Evolutionary conservation across 2,113 vertebrate genomes (phyloP).

Genomic region (Bufo gargarizans): DNA sequence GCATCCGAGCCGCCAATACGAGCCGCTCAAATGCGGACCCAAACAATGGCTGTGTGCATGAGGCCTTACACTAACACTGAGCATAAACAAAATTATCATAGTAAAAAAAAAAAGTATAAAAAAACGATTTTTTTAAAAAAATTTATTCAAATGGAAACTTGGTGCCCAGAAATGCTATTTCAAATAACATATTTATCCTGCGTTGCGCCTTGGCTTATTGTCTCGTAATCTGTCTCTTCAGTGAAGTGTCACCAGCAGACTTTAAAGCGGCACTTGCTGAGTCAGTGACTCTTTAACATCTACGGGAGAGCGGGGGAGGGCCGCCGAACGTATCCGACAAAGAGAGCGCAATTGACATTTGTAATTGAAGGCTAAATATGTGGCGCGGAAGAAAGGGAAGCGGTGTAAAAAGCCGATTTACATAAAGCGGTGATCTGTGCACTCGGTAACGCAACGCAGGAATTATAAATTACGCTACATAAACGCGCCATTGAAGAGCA

Average conservation of each 20-base stretch:
- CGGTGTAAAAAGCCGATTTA: background rate
- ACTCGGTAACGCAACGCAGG: background rate
- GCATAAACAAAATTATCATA: background rate
- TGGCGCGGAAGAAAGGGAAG: background rate
- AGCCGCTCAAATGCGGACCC: too few relatives aligned
- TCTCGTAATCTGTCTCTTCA: conserved; percentile 7
- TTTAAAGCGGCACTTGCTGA: background rate
- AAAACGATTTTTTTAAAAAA: background rate
- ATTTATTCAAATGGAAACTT: background rate
- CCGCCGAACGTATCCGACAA: background rate
- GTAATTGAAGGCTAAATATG: conserved; percentile 11
- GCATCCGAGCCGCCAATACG: too few relatives aligned
- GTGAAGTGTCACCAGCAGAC: background rate
- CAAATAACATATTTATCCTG: background rate
- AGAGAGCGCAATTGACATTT: background rate
- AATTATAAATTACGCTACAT: background rate
- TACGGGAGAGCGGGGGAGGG: background rate
- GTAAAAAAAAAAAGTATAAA: background rate
- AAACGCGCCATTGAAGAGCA: background rate
- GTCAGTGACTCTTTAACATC: conserved; percentile 15
- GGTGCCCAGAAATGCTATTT: background rate
- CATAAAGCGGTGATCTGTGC: background rate
- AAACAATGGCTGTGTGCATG: too few relatives aligned
- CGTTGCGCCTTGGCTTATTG: background rate
- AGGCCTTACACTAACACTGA: background rate